These are phyloP conservation scores for Mus spicilegus DNA, from an alignment of 2,113 vertebrate species.

Conservation along the genomic window DNA sequence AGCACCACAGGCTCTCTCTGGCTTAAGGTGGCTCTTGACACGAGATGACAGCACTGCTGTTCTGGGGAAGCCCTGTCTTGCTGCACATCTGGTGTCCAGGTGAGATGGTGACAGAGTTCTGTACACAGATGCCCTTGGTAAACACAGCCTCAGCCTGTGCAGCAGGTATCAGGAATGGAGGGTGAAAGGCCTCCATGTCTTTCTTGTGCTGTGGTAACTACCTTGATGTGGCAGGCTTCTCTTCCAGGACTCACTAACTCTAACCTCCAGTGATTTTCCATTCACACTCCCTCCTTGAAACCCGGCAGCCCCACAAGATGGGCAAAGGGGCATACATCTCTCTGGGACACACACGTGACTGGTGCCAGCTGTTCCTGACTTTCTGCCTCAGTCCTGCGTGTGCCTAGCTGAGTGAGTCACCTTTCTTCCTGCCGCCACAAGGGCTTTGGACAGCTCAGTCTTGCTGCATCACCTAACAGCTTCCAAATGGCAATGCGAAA, in stretches of 20 bases:
- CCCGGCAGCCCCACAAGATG: fast-evolving
- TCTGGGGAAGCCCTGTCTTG: background rate
- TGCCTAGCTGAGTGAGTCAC: background rate
- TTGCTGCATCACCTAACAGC: background rate
- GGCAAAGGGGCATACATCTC: background rate
- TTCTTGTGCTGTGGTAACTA: background rate
- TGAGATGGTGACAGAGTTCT: background rate
- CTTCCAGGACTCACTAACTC: background rate
- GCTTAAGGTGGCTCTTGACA: background rate
- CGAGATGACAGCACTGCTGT: too few species aligned
- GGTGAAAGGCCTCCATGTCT: background rate
- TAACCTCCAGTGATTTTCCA: background rate
- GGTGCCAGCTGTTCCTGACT: background rate
- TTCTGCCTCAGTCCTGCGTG: background rate
- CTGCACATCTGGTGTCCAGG: fast-evolving
- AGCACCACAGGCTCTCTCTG: background rate
- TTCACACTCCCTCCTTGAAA: background rate
- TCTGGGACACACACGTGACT: background rate
- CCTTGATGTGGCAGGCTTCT: too few species aligned
- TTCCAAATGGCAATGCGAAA: background rate
- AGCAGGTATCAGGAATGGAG: background rate
- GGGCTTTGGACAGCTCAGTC: background rate
- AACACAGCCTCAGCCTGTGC: background rate
- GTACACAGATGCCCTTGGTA: background rate
- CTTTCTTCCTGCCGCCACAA: background rate